phyloP scores from a whole-genome alignment of 2,797 vertebrate species.

The Scolopax bukidnonensis region DNA sequence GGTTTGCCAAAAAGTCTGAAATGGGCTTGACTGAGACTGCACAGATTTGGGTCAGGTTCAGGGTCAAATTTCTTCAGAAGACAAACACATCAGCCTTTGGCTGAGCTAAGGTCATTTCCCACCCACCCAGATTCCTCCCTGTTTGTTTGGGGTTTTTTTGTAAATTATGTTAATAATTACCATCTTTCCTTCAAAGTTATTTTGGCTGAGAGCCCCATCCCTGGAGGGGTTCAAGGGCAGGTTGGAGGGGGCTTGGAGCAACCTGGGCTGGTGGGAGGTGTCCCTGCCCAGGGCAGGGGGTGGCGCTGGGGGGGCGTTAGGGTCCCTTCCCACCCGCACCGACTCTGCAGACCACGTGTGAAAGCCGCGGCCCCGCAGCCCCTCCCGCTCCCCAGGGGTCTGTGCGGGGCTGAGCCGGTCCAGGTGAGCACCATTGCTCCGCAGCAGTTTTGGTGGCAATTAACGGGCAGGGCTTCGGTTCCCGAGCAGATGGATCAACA shows the following conservation, averaged over 20 bases:
- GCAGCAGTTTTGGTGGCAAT: not conserved
- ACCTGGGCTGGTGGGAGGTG: not conserved
- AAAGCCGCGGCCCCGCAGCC: not conserved
- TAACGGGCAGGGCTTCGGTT: not conserved
- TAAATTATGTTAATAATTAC: not conserved
- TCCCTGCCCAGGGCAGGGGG: not conserved
- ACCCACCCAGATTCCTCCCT: not conserved
- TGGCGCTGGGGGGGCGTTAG: not conserved
- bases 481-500: not conserved
- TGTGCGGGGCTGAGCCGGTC: too few relatives aligned
- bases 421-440: too few relatives aligned
- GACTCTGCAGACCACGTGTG: accelerated
- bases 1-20: not conserved
- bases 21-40: not conserved
- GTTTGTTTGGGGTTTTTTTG: not conserved
- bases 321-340: not conserved
- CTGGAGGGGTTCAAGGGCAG: not conserved
- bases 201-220: not conserved
- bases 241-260: not conserved
- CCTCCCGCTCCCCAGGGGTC: not conserved
- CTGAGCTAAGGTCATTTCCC: not conserved
- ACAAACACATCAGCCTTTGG: not conserved
- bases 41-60: not conserved
- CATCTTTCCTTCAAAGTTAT: not conserved
- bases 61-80: not conserved